phyloP scores from a whole-genome alignment of 1,140 invertebrate genomes.

The Dufourea novaeangliae region DNA sequence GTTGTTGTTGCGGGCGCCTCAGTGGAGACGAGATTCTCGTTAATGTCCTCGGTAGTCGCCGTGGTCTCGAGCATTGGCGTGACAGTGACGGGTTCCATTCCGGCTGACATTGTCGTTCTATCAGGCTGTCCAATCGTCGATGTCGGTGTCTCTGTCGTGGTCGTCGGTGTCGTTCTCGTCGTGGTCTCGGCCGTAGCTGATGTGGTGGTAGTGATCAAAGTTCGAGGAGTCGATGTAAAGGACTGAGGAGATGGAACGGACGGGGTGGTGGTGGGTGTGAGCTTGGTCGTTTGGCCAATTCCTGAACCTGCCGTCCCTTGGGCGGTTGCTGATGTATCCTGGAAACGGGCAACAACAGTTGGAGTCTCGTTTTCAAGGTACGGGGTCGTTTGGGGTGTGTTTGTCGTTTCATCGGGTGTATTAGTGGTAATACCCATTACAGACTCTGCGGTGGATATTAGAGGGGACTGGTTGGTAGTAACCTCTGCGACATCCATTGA shows the following conservation, averaged over 20 bases:
- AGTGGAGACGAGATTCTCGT: slow-evolving; percentile 52
- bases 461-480: slow-evolving; percentile 44
- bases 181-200: slow-evolving; percentile 71
- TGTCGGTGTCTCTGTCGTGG: slow-evolving; percentile 73
- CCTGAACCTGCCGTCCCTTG: slow-evolving; percentile 78
- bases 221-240: slow-evolving; percentile 4
- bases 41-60: slow-evolving; percentile 44
- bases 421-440: slow-evolving; percentile 28
- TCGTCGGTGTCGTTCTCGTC: slow-evolving; percentile 66
- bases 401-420: slow-evolving; percentile 41
- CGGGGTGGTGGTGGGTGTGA: slow-evolving; percentile 44
- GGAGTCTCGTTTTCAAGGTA: slow-evolving; percentile 66
- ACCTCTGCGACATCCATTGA: slow-evolving; percentile 13
- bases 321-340: slow-evolving; percentile 78
- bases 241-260: slow-evolving; percentile 26
- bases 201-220: slow-evolving; percentile 61
- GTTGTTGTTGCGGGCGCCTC: slow-evolving; percentile 40
- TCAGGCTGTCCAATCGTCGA: slow-evolving; percentile 58
- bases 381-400: slow-evolving; percentile 51
- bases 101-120: slow-evolving; percentile 55
- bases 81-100: slow-evolving; percentile 39
- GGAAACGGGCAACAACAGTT: slow-evolving; percentile 79
- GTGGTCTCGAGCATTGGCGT: slow-evolving; percentile 40
- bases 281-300: slow-evolving; percentile 62
- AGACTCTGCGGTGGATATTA: slow-evolving; percentile 32